A percentile compares a stretch with the other conserved stretches of the same genome.
phyloP scores from a whole-genome alignment of 2,113 vertebrate genomes.

The Mastomys natalensis region DNA sequence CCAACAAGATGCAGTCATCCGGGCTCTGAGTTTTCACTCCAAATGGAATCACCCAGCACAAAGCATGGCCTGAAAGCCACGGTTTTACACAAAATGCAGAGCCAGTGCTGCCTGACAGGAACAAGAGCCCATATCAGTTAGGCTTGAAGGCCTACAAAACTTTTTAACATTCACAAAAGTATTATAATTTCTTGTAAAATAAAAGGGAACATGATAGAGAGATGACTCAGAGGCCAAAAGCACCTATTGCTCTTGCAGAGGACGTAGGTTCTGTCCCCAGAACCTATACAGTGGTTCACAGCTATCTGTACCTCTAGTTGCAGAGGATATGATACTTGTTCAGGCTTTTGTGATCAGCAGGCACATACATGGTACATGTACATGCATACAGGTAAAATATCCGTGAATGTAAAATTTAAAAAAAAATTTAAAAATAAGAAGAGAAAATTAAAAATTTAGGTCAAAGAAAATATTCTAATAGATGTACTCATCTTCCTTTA shows the following conservation, averaged over 20 bases:
- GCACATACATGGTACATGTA: background rate
- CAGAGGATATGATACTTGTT: background rate
- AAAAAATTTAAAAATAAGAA: background rate
- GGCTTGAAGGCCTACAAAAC: background rate
- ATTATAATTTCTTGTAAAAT: background rate
- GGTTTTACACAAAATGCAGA: background rate
- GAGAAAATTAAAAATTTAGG: background rate
- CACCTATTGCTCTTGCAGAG: background rate
- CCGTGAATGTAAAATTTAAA: background rate
- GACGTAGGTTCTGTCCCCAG: background rate
- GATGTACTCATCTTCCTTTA: background rate
- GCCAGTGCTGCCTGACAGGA: background rate
- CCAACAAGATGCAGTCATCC: background rate
- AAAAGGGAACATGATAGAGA: background rate
- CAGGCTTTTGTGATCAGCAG: background rate
- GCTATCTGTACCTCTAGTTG: too few relatives aligned
- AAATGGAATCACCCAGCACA: background rate
- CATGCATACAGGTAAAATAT: background rate
- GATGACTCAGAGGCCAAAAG: background rate
- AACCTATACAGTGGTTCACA: background rate
- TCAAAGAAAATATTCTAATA: background rate
- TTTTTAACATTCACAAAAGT: background rate
- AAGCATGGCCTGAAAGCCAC: background rate
- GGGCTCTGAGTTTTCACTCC: background rate
- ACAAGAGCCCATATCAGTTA: background rate